Evolutionary conservation across 1,140 invertebrate genomes (phyloP).

Genomic region (Eubasilissa regina): DNA sequence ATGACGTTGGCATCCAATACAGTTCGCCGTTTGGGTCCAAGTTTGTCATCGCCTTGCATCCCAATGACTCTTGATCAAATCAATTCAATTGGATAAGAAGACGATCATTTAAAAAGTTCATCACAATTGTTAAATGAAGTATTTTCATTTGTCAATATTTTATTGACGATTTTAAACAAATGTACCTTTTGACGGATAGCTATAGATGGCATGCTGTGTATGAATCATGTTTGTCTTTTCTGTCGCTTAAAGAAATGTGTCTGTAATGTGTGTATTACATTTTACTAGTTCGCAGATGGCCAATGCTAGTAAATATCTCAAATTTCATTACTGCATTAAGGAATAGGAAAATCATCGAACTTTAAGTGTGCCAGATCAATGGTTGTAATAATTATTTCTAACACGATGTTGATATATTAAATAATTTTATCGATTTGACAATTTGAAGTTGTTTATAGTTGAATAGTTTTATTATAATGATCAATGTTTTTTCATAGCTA

Average conservation of each 20-base stretch:
- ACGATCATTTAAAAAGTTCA: too few species aligned
- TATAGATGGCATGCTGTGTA: neutral
- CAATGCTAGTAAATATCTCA: neutral
- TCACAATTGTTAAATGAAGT: too few species aligned
- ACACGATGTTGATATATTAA: conserved; percentile 37
- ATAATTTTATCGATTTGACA: conserved; percentile 35
- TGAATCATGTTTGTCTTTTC: neutral
- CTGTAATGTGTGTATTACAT: conserved; percentile 6
- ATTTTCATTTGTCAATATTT: neutral
- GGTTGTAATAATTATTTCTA: conserved; percentile 25
- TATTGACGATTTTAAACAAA: neutral
- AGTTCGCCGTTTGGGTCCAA: conserved; percentile 91
- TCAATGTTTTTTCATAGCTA: neutral
- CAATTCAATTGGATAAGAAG: neutral
- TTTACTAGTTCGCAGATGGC: neutral
- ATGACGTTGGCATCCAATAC: conserved; percentile 85
- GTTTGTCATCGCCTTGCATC: conserved; percentile 89
- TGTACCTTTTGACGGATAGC: conserved; percentile 16
- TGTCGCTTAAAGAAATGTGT: conserved; percentile 13
- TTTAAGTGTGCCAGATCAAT: conserved; percentile 16
- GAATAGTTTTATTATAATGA: conserved; percentile 19
- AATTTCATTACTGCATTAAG: neutral
- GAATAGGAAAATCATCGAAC: conserved; percentile 20
- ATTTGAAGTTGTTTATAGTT: conserved; percentile 28
- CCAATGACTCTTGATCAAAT: conserved; percentile 67